Percentiles rank a stretch among this genome's conserved stretches.
These are phyloP conservation scores for Microctonus aethiopoides DNA, from an alignment of 2,888 invertebrate genomes.

Conservation along the genomic window DNA sequence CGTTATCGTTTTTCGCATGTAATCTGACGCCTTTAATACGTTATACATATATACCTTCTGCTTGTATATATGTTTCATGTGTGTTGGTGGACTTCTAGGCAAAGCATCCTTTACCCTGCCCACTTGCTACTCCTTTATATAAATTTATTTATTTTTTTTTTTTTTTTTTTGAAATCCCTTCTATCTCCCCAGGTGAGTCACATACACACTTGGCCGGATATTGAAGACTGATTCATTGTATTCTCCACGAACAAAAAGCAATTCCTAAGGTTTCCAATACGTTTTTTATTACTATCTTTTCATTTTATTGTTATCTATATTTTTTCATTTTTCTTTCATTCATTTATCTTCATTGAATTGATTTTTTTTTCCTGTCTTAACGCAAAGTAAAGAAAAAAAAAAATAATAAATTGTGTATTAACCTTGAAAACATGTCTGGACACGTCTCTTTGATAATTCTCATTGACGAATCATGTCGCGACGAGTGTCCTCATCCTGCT, in stretches of 20 bases:
- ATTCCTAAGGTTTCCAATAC: constrained; percentile 26
- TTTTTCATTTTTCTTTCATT: constrained; percentile 1
- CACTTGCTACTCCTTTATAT: constrained; percentile 10
- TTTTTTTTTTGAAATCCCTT: background rate
- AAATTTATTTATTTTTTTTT: no score
- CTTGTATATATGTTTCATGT: background rate
- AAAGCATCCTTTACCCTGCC: constrained; percentile 3
- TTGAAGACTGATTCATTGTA: constrained; percentile 32
- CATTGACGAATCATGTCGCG: background rate
- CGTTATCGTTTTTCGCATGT: constrained; percentile 24
- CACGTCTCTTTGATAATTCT: background rate
- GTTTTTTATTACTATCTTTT: no score
- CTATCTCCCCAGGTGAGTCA: constrained; percentile 30
- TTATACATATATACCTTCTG: background rate
- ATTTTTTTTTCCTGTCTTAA: background rate
- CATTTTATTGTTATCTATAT: background rate
- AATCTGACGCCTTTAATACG: constrained; percentile 25
- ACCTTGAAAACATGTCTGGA: constrained; percentile 7
- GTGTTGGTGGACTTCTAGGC: background rate
- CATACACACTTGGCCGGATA: constrained; percentile 27
- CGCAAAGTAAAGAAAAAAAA: background rate
- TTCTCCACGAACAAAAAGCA: constrained; percentile 7
- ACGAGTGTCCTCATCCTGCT: constrained; percentile 37
- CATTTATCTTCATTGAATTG: background rate
- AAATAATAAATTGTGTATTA: background rate